phyloP scores from a whole-genome alignment of 1,140 invertebrate genomes.

The Sitophilus oryzae region DNA sequence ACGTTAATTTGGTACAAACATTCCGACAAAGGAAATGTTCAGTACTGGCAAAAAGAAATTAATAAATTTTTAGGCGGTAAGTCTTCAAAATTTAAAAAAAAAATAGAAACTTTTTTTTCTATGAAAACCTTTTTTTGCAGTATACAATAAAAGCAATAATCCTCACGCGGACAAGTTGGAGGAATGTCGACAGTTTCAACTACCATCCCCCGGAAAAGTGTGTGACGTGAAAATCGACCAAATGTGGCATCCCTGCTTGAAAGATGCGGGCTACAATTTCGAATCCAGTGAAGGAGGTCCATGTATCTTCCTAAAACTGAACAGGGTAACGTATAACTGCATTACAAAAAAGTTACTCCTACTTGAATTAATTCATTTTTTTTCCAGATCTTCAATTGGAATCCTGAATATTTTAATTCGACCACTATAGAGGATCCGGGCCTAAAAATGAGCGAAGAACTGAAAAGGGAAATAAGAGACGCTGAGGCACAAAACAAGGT shows the following conservation, averaged over 20 bases:
- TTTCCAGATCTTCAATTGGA: conserved; percentile 74
- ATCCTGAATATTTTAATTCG: conserved; percentile 69
- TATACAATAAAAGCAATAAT: conserved; percentile 61
- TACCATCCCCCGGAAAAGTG: conserved; percentile 58
- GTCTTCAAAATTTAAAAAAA: too few relatives aligned
- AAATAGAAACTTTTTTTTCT: too few relatives aligned
- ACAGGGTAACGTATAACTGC: conserved; percentile 55
- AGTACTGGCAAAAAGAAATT: conserved; percentile 70
- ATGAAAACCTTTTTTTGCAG: conserved; percentile 42
- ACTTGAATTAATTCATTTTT: background rate
- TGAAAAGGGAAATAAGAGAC: conserved; percentile 63
- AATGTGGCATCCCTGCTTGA: conserved; percentile 58
- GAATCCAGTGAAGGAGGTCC: conserved; percentile 59
- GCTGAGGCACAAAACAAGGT: conserved; percentile 41
- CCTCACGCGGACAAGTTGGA: conserved; percentile 62
- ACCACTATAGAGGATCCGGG: conserved; percentile 56
- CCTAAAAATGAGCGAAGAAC: conserved; percentile 62
- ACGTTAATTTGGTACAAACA: conserved; percentile 90
- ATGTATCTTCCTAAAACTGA: conserved; percentile 79
- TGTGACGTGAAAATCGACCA: conserved; percentile 66
- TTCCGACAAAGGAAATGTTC: conserved; percentile 63
- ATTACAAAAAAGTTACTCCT: background rate
- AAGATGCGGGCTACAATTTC: conserved; percentile 62
- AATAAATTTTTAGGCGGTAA: conserved; percentile 69
- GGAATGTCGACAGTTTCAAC: conserved; percentile 58